phyloP scores from a whole-genome alignment of 2,113 vertebrate species.

The Oncorhynchus tshawytscha region DNA sequence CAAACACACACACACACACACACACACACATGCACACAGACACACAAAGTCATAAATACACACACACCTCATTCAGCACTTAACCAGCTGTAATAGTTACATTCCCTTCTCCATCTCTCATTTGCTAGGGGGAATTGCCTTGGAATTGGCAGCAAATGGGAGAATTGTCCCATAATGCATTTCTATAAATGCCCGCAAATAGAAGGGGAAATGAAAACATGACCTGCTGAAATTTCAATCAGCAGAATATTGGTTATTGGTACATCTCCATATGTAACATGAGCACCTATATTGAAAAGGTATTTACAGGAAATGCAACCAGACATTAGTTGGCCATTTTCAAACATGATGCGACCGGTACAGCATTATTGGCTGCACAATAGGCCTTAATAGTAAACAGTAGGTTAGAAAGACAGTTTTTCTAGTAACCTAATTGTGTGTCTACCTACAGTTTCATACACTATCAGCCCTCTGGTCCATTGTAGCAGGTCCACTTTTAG shows the following conservation, averaged over 20 bases:
- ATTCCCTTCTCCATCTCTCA: conserved; percentile 54
- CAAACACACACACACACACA: too few species aligned
- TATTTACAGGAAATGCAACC: neutral
- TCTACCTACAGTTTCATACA: too few species aligned
- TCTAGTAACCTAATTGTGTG: too few species aligned
- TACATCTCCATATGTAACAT: too few species aligned
- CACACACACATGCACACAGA: neutral
- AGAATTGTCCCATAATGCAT: conserved; percentile 57
- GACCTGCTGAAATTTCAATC: conserved; percentile 52
- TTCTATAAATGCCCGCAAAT: conserved; percentile 44
- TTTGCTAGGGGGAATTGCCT: conserved; percentile 56
- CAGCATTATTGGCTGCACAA: neutral
- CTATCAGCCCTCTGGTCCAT: too few species aligned
- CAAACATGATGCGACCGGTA: neutral
- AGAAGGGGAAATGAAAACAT: conserved; percentile 54
- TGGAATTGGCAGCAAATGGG: conserved; percentile 58
- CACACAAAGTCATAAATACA: conserved; percentile 43
- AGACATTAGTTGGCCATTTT: neutral
- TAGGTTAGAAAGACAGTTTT: too few species aligned
- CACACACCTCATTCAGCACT: conserved; percentile 55
- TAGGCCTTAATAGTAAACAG: neutral
- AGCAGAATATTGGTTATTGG: neutral
- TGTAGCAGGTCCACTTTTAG: too few species aligned
- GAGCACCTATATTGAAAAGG: neutral
- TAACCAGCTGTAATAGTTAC: conserved; percentile 59